Base-by-base conservation (phyloP, 2,113 vertebrate genomes). In the Lamprotornis superbus region DNA sequence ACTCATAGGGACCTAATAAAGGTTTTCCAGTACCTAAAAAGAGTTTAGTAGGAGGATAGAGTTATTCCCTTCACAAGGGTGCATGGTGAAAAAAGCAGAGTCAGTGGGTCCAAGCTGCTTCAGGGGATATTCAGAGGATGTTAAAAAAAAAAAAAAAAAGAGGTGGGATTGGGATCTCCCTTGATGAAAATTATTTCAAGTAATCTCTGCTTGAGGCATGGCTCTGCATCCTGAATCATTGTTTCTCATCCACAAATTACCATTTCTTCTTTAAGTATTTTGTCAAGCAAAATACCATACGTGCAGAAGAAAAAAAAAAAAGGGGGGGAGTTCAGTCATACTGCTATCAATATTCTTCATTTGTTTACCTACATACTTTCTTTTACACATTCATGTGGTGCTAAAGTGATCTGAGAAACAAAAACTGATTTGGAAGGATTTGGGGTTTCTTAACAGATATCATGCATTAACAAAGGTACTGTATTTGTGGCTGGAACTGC, bases 331-430 rank as follows among this genome's bases (percentile, higher is more conserved):
- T 67, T 73, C 22, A 70, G 59, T 76, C 53, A 78, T 49, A 52
- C 15, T 18, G 35, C 40, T 93, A 64, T 60, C 65, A 71, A 65
- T 79, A 85, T 49, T 89, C 49, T 82, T 73, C 52, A 39, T 42
- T 96, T 92, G 15, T 94, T 96, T 89, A 87, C 23, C 64, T 87
- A 49, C 11, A 35, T 70, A 60, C 20, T 73, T 95, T 73, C 37
- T 81, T 94, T 87, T 55, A 78, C 37, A 65, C 9, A n/a, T 95
- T 96, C 59, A 90, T 94, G 71, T 57, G 80, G 55, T 52, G 50
- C 40, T 94, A 19, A 77, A 47, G 73, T 74, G 35, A 55, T 81
- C 89, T 64, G 87, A 93, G 60, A 97, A 96, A 85, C n/a, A 22
- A 92, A 94, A 97, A 95, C 23, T 46, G 21, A 63, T 78, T 82